Base-by-base conservation (phyloP, 2,113 vertebrate genomes). In the Oplegnathus fasciatus region DNA sequence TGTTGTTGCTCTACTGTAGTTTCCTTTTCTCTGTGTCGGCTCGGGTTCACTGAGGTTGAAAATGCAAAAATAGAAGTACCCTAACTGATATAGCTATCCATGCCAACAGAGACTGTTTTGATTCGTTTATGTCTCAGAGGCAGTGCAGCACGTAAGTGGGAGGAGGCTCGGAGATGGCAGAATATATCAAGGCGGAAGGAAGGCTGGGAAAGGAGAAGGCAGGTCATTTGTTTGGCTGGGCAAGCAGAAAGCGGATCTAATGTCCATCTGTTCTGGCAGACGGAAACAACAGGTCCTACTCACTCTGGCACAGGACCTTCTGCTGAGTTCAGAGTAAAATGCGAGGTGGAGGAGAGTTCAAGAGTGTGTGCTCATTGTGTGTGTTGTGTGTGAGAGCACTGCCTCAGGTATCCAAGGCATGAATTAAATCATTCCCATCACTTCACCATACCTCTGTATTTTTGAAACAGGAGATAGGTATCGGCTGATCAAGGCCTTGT, bases 181-280 rank as follows among this genome's bases (percentile, higher is more conserved):
- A 85, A 83, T 80, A 89, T 55, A 67, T 88, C 20, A 78, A 86
- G 84, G 84, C 40, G 68, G 77, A 86, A 86, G 66, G 68, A 82
- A 79, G 75, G 75, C 61, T 75, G 61, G 57, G 50, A 86, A 89
- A 76, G 46, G 74, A 88, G 67, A 79, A 57, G 78, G 76, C 77
- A 81, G 89, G 86, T 89, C 82, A 75, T 90, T 87, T 88, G 86
- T 83, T 89, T 89, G 83, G 83, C 88, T 80, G 69, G 66, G 78
- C 78, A 82, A 80, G 89, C 86, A 90, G 86, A 87, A 86, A 93
- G 89, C 80, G 79, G 91, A 94, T 94, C 79, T 90, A 91, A 93
- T 88, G 85, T 91, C 93, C 93, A 89, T 93, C 93, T 94, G 91
- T 82, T 87, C 87, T 81, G 90, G 89, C 92, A 93, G 91, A 93